Base-by-base conservation (phyloP, 2,113 vertebrate genomes). In the Fulmarus glacialis region DNA sequence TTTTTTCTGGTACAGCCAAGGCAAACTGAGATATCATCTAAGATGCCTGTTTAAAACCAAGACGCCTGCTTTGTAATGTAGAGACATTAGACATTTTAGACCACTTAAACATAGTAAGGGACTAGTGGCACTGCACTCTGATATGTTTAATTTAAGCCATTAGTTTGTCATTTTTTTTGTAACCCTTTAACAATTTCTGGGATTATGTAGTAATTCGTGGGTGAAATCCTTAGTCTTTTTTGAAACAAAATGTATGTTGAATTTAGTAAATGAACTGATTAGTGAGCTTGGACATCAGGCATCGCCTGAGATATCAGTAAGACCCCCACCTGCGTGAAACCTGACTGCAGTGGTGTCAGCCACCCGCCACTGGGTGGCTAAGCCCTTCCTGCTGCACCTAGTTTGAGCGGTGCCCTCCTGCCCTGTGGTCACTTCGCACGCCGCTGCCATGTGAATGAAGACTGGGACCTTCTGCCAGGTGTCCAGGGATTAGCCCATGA, bases 371-470 rank as follows among this genome's bases (percentile, higher is more conserved):
- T n/a, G n/a, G n/a, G n/a, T n/a, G 55, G 36, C 59, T 16, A 3
- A 67, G 36, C 29, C 27, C 12, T 11, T 12, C 43, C 26, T 24
- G 15, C 4, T 63, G 67, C 27, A 8, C 23, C 24, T 7, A 3
- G 4, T 13, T 30, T 12, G 30, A 60, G 27, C 15, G 13, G 84
- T 22, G n/a, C 29, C 32, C 45, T 71, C 1, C 0, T 32, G 43
- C 17, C 21, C 32, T 30, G 10, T 4, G 15, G 8, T 24, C 27
- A 1, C 56, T 53, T 29, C 1, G 0, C 3, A 15, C 14, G 43
- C 14, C 30, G 38, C 59, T 64, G 18, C 14, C n/a, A 8, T 10
- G 26, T 8, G 11, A n/a, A 23, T 24, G 20, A 40, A 27, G 32
- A 3, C 11, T 29, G 30, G 24, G 14, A 38, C 47, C 66, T 71